Evolutionary conservation across 2,797 vertebrate species (phyloP).

Genomic region (Chiropotes sagulatus): DNA sequence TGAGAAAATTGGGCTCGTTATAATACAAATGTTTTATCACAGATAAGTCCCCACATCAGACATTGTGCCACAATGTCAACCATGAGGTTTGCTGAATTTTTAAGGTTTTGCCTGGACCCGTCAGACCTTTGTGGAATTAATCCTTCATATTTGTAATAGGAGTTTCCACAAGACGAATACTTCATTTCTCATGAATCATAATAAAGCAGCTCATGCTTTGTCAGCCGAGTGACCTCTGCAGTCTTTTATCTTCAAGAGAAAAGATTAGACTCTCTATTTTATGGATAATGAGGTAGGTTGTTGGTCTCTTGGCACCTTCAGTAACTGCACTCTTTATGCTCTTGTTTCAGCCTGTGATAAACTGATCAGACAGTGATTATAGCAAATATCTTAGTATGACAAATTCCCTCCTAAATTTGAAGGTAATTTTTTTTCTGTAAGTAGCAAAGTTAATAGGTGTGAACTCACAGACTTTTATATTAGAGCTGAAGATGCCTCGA

Average conservation of each 20-base stretch:
- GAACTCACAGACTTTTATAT: not conserved
- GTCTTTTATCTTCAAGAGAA: slow-evolving; percentile 63
- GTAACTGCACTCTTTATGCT: slow-evolving; percentile 1
- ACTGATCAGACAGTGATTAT: slow-evolving; percentile 23
- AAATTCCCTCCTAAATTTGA: slow-evolving; percentile 21
- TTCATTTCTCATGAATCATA: slow-evolving; percentile 70
- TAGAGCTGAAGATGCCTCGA: not conserved
- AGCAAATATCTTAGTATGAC: not conserved
- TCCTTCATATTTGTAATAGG: slow-evolving; percentile 64
- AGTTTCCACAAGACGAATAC: slow-evolving; percentile 63
- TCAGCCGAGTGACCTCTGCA: slow-evolving; percentile 42
- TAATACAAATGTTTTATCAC: slow-evolving; percentile 58
- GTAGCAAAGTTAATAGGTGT: not conserved
- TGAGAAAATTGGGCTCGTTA: slow-evolving; percentile 47
- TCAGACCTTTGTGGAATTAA: slow-evolving; percentile 64
- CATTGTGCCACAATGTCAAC: not conserved
- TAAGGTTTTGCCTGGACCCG: slow-evolving; percentile 49
- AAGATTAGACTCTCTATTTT: slow-evolving; percentile 56
- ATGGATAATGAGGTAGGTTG: slow-evolving; percentile 45
- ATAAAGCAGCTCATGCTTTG: slow-evolving; percentile 33
- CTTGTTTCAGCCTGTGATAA: slow-evolving; percentile 22
- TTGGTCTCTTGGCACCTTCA: slow-evolving; percentile 48
- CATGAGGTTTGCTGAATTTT: slow-evolving; percentile 39
- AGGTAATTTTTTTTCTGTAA: not conserved
- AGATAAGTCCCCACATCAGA: not conserved